Conservation (phyloP, 2,888 invertebrate genomes). For the Caenorhabditis sp. region DNA sequence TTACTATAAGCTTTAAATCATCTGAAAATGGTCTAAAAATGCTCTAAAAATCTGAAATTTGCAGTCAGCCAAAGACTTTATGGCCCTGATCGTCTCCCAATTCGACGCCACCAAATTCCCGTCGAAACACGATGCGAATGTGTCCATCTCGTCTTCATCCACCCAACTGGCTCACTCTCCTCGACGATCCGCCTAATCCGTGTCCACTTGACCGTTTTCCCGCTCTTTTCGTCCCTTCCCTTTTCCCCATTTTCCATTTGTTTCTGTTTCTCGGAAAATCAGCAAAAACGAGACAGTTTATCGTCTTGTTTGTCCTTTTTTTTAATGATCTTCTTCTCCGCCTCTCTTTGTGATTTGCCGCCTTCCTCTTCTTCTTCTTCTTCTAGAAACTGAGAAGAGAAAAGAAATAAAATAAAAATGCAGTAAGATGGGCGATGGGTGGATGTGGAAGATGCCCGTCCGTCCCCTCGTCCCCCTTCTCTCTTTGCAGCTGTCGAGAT, state of each 20-base stretch:
- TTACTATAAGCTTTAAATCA: too few species aligned
- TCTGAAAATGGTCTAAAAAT: too few species aligned
- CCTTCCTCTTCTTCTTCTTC: background rate
- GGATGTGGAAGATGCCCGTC: conserved; percentile 11
- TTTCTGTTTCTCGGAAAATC: background rate
- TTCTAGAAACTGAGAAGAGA: background rate
- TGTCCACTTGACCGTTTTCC: conserved; percentile 1
- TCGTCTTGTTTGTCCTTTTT: conserved; percentile 25
- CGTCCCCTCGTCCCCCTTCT: background rate
- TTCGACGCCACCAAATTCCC: conserved; percentile 37
- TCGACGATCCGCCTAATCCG: background rate
- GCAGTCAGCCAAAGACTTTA: conserved; percentile 41
- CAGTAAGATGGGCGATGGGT: background rate
- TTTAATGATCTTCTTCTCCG: background rate
- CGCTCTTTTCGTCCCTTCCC: background rate
- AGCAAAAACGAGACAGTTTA: conserved; percentile 1
- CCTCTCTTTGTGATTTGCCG: conserved; percentile 21
- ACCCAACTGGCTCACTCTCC: background rate
- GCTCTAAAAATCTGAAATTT: conserved; percentile 14
- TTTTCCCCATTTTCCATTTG: background rate
- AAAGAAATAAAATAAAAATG: conserved; percentile 2
- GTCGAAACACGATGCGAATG: background rate
- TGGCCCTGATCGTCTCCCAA: conserved; percentile 40
- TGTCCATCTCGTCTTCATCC: background rate
- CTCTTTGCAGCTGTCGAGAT: conserved; percentile 26